Conservation (phyloP, 2,113 vertebrate species). For the Coreoperca whiteheadi region DNA sequence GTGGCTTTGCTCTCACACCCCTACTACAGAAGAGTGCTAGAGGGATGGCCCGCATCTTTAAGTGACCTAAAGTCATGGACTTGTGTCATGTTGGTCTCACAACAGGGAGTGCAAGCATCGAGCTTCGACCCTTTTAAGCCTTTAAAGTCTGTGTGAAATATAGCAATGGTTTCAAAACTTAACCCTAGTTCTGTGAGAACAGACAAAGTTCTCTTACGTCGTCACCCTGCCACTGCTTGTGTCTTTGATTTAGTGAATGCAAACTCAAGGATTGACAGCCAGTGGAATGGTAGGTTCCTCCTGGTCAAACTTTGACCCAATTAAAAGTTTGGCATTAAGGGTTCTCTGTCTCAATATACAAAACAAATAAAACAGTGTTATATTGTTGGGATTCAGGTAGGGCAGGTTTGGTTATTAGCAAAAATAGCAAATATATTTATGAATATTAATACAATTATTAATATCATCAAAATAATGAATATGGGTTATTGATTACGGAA, state of each 20-base stretch:
- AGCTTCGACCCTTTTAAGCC: neutral
- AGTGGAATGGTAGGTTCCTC: neutral
- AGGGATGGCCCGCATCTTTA: slow-evolving; percentile 1
- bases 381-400: too few relatives aligned
- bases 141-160: neutral
- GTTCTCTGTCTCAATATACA: neutral
- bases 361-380: too few relatives aligned
- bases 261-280: neutral
- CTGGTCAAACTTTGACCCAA: neutral
- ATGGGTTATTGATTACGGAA: too few relatives aligned
- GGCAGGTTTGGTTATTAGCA: too few relatives aligned
- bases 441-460: too few relatives aligned
- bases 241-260: neutral
- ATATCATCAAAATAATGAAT: too few relatives aligned
- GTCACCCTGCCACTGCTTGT: too few relatives aligned
- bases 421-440: too few relatives aligned
- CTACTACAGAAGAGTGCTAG: neutral
- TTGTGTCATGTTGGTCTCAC: slow-evolving; percentile 4
- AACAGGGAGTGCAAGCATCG: neutral
- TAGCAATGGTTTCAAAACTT: neutral
- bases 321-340: neutral
- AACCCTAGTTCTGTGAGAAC: neutral
- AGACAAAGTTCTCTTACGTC: neutral
- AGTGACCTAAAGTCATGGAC: neutral
- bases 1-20: neutral